These are phyloP conservation scores for Poeciliopsis presidionis DNA, from an alignment of 2,797 vertebrate species.

Conservation along the genomic window DNA sequence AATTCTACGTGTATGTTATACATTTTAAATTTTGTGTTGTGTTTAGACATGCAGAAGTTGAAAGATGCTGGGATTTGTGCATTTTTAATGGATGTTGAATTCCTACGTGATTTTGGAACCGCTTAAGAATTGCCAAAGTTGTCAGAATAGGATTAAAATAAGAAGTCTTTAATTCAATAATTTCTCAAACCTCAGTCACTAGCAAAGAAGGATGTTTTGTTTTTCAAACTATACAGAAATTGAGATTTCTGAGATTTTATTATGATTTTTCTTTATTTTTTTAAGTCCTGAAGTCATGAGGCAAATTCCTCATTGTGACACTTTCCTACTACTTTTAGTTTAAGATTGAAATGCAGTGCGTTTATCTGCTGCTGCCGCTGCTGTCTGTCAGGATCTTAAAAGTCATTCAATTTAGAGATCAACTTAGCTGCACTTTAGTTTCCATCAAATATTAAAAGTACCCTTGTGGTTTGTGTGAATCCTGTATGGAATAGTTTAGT, in stretches of 20 bases:
- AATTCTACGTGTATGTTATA: neutral
- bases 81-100: neutral
- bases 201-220: neutral
- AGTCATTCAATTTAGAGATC: neutral
- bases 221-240: neutral
- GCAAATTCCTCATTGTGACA: neutral
- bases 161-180: neutral
- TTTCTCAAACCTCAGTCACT: neutral
- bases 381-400: conserved; percentile 5
- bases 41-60: neutral
- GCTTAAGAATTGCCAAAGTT: neutral
- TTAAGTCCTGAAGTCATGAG: conserved; percentile 3
- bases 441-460: conserved; percentile 2
- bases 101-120: neutral
- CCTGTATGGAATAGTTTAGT: neutral
- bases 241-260: neutral
- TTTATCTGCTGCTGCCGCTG: neutral
- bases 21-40: neutral
- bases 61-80: neutral
- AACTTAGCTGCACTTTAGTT: conserved; percentile 1
- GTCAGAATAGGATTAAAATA: neutral
- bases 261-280: neutral
- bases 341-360: neutral
- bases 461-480: neutral
- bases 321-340: conserved; percentile 8